These are phyloP conservation scores for Pentalonia nigronervosa DNA, from an alignment of 1,140 invertebrate genomes.

Conservation along the genomic window DNA sequence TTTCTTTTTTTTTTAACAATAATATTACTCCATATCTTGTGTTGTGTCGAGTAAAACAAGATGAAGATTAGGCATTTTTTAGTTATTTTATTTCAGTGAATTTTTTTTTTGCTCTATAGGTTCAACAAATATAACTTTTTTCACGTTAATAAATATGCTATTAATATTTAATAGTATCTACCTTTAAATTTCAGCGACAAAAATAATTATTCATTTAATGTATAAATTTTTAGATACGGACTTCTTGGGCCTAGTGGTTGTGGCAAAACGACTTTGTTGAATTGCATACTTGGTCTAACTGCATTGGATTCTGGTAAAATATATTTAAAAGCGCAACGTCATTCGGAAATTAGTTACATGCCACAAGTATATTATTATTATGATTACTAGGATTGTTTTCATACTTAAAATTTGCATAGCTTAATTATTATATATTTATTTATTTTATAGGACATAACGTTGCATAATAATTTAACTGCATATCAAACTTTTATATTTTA, in stretches of 20 bases:
- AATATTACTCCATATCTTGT: no score
- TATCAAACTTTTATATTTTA: conserved; percentile 51
- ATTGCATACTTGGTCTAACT: conserved; percentile 65
- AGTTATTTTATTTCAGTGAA: not conserved
- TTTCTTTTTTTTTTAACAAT: no score
- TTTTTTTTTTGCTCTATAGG: not conserved
- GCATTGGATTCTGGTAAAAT: conserved; percentile 62
- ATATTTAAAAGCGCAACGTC: conserved; percentile 58
- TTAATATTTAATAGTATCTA: not conserved
- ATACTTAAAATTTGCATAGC: not conserved
- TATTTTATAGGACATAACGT: conserved; percentile 4
- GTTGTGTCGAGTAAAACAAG: no score
- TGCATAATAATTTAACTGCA: conserved; percentile 50
- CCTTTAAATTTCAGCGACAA: not conserved
- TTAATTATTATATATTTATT: not conserved
- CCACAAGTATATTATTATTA: conserved; percentile 70
- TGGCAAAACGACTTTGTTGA: conserved; percentile 66
- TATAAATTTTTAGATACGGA: conserved; percentile 63
- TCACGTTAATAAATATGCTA: not conserved
- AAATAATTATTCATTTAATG: not conserved
- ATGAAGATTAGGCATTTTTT: not conserved
- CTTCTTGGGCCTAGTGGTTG: conserved; percentile 65
- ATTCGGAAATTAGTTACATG: conserved; percentile 77
- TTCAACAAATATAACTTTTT: not conserved
- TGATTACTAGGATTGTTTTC: not conserved